phyloP scores from a whole-genome alignment of 2,113 vertebrate species.

The Cricetomys ansorgei region DNA sequence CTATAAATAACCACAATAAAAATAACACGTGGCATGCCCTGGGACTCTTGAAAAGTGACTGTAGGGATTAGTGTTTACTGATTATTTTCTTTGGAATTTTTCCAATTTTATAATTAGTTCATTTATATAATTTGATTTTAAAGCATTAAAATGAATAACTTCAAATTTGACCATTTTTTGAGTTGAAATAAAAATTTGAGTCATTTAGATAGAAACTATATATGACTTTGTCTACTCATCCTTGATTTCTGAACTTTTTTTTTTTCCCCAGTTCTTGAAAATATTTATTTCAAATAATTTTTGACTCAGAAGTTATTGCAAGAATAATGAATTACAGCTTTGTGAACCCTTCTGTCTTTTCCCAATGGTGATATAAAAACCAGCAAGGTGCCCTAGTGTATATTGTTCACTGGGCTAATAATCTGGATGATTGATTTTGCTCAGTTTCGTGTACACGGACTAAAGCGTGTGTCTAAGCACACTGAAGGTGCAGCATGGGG shows the following conservation, averaged over 20 bases:
- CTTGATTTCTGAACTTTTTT: slow-evolving; percentile 1
- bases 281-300: background rate
- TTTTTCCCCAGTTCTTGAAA: background rate
- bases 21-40: background rate
- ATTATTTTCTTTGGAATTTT: slow-evolving; percentile 41
- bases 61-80: background rate
- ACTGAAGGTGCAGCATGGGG: background rate
- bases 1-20: background rate
- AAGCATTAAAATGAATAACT: slow-evolving; percentile 19
- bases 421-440: background rate
- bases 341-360: background rate
- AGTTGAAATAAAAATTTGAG: slow-evolving; percentile 36
- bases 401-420: background rate
- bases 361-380: background rate
- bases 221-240: background rate
- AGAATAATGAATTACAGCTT: background rate
- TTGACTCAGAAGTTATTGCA: background rate
- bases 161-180: background rate
- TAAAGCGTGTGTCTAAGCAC: background rate
- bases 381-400: fast-evolving
- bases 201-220: slow-evolving; percentile 7
- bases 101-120: background rate
- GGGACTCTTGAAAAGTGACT: background rate
- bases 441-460: background rate
- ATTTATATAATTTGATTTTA: background rate